These are phyloP conservation scores for Mastacembelus armatus DNA, from an alignment of 2,797 vertebrate genomes.

Conservation along the genomic window DNA sequence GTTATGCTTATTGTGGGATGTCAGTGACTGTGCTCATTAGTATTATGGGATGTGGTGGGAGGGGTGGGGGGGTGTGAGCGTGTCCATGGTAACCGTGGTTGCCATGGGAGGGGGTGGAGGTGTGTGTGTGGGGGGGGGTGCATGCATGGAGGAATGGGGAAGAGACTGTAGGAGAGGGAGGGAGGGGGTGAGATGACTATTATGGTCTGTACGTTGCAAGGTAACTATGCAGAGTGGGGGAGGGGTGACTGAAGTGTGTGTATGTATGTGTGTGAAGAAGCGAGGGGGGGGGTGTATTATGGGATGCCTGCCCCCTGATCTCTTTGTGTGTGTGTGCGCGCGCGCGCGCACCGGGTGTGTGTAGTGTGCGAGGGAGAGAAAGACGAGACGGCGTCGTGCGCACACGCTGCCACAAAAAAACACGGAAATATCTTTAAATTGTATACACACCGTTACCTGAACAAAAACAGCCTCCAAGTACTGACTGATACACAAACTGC, in stretches of 20 bases:
- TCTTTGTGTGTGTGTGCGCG: constrained; percentile 89
- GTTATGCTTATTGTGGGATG: constrained; percentile 91
- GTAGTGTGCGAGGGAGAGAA: constrained; percentile 79
- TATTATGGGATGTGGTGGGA: constrained; percentile 87
- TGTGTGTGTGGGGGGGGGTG: constrained; percentile 35
- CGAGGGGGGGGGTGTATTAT: constrained; percentile 87
- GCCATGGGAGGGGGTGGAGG: constrained; percentile 80
- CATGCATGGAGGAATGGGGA: constrained; percentile 85
- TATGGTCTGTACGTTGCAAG: constrained; percentile 94
- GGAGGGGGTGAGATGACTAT: constrained; percentile 82
- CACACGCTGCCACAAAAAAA: constrained; percentile 73
- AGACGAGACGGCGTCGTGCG: constrained; percentile 84
- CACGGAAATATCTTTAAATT: constrained; percentile 71
- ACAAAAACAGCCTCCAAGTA: constrained; percentile 46
- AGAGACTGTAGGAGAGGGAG: constrained; percentile 78
- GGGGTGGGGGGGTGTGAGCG: constrained; percentile 75
- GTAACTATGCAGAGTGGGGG: constrained; percentile 90
- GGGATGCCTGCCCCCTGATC: constrained; percentile 91
- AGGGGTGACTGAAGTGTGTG: constrained; percentile 81
- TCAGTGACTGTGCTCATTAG: constrained; percentile 85
- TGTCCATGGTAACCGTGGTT: constrained; percentile 84
- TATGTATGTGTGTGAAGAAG: constrained; percentile 38
- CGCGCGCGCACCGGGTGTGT: constrained; percentile 80
- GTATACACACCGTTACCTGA: constrained; percentile 36
- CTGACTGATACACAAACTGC: constrained; percentile 59